Conservation (phyloP, 2,888 invertebrate genomes). For the Dicyrtomina minuta region DNA sequence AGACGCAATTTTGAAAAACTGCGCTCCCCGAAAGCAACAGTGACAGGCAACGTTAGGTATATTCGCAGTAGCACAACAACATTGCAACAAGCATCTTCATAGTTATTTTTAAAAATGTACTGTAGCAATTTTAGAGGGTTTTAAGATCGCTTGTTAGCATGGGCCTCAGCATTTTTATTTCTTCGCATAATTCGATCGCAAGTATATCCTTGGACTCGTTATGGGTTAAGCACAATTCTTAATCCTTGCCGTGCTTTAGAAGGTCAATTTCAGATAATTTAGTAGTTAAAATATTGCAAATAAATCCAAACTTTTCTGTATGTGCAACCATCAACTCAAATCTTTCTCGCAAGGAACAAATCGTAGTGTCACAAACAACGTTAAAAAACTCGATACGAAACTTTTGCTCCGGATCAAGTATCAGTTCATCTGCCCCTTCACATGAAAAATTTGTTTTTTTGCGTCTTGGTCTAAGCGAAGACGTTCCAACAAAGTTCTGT, state of each 20-base stretch:
- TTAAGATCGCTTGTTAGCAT: neutral
- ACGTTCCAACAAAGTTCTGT: neutral
- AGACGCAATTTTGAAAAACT: neutral
- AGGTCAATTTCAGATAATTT: neutral
- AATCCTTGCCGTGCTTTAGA: neutral
- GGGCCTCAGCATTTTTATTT: neutral
- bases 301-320: neutral
- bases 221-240: neutral
- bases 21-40: neutral
- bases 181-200: neutral
- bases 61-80: neutral
- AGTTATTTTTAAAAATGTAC: neutral
- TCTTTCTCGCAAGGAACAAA: neutral
- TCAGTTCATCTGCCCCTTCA: neutral
- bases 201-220: neutral
- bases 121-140: neutral
- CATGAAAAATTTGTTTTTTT: neutral
- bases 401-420: neutral
- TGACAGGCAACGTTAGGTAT: neutral
- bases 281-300: neutral
- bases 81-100: neutral
- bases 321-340: neutral
- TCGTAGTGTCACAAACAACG: neutral
- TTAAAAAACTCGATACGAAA: neutral
- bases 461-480: neutral